A percentile compares a stretch with the other conserved stretches of the same genome.
phyloP scores from a whole-genome alignment of 2,113 vertebrate species.

The Corydoras maculifer region DNA sequence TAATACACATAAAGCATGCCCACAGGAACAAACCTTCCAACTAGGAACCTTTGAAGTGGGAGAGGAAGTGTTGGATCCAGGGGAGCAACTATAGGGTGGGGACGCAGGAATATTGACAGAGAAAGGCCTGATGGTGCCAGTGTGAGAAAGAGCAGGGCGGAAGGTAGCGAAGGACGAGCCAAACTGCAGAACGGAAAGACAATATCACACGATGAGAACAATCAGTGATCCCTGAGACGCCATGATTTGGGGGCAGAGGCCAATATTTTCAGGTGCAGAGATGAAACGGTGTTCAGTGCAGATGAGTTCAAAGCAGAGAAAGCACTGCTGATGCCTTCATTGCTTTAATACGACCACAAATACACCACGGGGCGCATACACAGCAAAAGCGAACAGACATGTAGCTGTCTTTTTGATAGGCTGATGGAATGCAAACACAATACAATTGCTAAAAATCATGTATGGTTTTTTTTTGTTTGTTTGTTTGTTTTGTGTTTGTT shows the following conservation, averaged over 20 bases:
- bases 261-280: constrained; percentile 1
- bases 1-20: constrained; percentile 51
- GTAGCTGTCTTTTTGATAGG: too few relatives aligned
- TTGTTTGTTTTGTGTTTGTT: too few relatives aligned
- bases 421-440: too few relatives aligned
- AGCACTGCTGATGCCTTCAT: constrained; percentile 4
- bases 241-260: neutral
- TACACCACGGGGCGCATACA: neutral
- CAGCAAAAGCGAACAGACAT: too few relatives aligned
- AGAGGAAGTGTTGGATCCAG: constrained; percentile 69
- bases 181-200: constrained; percentile 73
- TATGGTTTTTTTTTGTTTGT: too few relatives aligned
- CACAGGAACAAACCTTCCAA: constrained; percentile 75
- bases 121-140: constrained; percentile 70
- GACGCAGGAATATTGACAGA: constrained; percentile 74
- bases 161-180: constrained; percentile 74
- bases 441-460: too few relatives aligned
- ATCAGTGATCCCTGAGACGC: neutral
- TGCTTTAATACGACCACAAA: neutral
- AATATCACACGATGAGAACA: constrained; percentile 45
- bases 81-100: constrained; percentile 68
- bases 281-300: constrained; percentile 5
- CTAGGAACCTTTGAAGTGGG: constrained; percentile 74
- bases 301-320: constrained; percentile 9
- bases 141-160: constrained; percentile 71